These are phyloP conservation scores for Dione juno DNA, from an alignment of 2,888 invertebrate genomes.

Conservation along the genomic window DNA sequence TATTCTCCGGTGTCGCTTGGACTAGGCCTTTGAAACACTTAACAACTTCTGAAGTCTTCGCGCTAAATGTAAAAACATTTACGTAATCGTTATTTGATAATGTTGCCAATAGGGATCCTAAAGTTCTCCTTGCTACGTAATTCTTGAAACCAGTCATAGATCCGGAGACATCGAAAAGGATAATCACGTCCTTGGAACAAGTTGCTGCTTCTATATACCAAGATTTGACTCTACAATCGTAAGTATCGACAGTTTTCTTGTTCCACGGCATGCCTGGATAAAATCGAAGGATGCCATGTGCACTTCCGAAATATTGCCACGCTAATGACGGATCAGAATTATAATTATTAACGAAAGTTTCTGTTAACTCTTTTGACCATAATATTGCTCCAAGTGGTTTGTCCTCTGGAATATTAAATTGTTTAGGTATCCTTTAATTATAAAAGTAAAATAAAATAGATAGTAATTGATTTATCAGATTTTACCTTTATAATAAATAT, in stretches of 20 bases:
- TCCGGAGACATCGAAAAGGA: conserved; percentile 97
- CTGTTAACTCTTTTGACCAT: conserved; percentile 95
- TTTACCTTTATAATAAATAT: conserved; percentile 92
- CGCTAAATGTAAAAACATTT: conserved; percentile 93
- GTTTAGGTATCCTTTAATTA: neutral
- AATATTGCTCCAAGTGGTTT: conserved; percentile 83
- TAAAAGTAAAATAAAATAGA: neutral
- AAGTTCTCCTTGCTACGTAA: conserved; percentile 92
- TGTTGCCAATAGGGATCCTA: conserved; percentile 94
- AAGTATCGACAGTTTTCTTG: conserved; percentile 85
- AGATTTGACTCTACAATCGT: conserved; percentile 95
- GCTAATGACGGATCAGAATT: conserved; percentile 93
- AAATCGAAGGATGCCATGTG: conserved; percentile 95
- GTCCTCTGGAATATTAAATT: conserved; percentile 61
- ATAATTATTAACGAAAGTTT: conserved; percentile 93
- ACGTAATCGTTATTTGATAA: conserved; percentile 99
- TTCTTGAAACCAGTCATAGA: conserved; percentile 95
- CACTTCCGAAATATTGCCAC: conserved; percentile 99
- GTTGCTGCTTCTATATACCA: conserved; percentile 99
- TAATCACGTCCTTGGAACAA: conserved; percentile 98
- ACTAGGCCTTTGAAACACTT: conserved; percentile 94
- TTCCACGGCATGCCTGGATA: conserved; percentile 93
- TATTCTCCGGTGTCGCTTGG: conserved; percentile 94
- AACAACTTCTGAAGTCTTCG: conserved; percentile 88
- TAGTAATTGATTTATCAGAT: neutral